A percentile compares a stretch with the other conserved stretches of the same genome.
These are phyloP conservation scores for Matsumyia berberina DNA, from an alignment of 2,888 invertebrate genomes.

Conservation along the genomic window DNA sequence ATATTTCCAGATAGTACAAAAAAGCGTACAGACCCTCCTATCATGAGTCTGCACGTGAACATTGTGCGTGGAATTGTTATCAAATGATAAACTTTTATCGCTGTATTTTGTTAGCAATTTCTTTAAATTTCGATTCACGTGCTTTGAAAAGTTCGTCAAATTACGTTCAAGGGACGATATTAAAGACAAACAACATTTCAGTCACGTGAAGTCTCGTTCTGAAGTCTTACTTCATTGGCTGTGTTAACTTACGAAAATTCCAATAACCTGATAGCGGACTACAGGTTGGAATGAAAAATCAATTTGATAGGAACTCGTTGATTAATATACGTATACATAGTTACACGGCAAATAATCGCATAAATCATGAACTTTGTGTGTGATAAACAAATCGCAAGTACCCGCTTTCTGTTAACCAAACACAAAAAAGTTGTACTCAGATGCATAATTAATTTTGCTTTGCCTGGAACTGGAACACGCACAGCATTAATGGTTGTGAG, in stretches of 20 bases:
- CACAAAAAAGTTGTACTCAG: no score
- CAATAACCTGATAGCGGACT: constrained; percentile 3
- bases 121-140: constrained; percentile 22
- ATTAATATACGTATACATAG: no score
- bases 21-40: not conserved
- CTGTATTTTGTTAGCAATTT: constrained; percentile 7
- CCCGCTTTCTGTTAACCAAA: no score
- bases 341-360: not conserved
- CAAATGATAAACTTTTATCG: constrained; percentile 39
- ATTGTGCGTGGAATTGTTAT: not conserved
- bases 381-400: not conserved
- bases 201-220: constrained; percentile 15
- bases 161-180: no score
- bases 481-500: no score
- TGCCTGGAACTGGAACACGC: no score
- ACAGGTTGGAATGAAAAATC: not conserved
- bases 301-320: no score
- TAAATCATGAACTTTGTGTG: not conserved
- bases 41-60: not conserved
- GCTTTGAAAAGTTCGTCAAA: not conserved
- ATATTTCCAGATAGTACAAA: not conserved
- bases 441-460: no score
- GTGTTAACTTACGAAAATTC: not conserved
- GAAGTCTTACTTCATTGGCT: not conserved
- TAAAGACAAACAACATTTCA: no score